Evolutionary conservation across 2,797 vertebrate species (phyloP), one percentile per base, ranked within the genome.

Genomic region (Hybognathus amarus): DNA sequence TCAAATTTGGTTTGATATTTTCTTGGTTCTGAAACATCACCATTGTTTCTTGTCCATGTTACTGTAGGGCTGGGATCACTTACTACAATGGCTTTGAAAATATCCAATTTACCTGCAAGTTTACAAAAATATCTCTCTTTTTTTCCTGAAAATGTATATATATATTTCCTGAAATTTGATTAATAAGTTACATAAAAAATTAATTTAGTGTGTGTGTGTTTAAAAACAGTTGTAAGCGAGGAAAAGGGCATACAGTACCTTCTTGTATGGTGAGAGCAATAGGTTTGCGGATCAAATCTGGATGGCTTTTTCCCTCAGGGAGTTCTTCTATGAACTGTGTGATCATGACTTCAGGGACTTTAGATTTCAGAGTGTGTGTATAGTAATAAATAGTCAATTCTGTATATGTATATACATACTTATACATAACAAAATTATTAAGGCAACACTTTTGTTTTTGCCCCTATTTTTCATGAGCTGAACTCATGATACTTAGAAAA

Each of bases 241-340:
- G 10, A 40, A 67, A 27, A 4, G 3, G 76, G 47, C 15, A 64
- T n/a, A 36, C 33, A 36, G 33, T 36, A 83, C 67, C 54, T 64
- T 71, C 75, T 70, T 95, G 94, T 83, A 97, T 91, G 0, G 96
- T 97, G 90, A 96, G 87, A 86, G 93, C 94, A 70, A 97, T 87
- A 0, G 96, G 96, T 88, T 96, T 97, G 88, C 89, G 93, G 86
- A 92, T 94, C 86, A 98, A 97, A 90, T 96, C 95, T 4, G 96
- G 96, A 0, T 91, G 91, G 75, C 90, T 96, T 87, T 92, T 95
- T 81, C 95, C 96, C 63, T 94, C 75, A 0, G 96, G 96, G 75
- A 97, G 40, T 0, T 93, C 88, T 59, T 97, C 94, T 59, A 94
- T 91, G 90, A 92, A 96, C 89, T 96, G 95, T 63, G 90, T 94